These are phyloP conservation scores for Penaeus indicus DNA, from an alignment of 1,140 invertebrate species.

Conservation along the genomic window DNA sequence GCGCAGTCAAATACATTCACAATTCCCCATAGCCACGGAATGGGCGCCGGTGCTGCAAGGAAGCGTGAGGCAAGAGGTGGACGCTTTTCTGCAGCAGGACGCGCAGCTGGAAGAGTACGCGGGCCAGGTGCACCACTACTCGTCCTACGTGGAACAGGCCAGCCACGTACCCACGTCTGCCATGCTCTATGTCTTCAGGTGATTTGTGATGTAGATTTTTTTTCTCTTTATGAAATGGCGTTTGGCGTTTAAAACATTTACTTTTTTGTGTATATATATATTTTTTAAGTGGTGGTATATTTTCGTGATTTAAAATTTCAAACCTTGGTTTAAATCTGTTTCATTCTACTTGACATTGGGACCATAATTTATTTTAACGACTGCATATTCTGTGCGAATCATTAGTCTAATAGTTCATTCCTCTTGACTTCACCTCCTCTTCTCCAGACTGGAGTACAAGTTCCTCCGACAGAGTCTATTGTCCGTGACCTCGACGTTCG, in stretches of 20 bases:
- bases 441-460: slow-evolving; percentile 55
- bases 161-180: slow-evolving; percentile 60
- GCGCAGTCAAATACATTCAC: no score
- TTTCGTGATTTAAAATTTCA: no score
- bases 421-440: neutral
- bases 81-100: slow-evolving; percentile 35
- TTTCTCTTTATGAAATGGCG: neutral
- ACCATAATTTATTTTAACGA: no score
- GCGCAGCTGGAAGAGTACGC: slow-evolving; percentile 54
- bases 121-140: slow-evolving; percentile 47
- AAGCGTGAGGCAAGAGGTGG: slow-evolving; percentile 47
- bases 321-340: no score
- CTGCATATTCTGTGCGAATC: no score
- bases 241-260: neutral
- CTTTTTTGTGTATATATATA: no score
- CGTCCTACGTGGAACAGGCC: slow-evolving; percentile 57
- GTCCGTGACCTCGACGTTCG: slow-evolving; percentile 42
- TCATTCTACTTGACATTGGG: no score
- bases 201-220: neutral
- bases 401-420: neutral
- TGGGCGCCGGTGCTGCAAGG: slow-evolving; percentile 53
- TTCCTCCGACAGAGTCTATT: slow-evolving; percentile 53
- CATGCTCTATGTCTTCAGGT: slow-evolving; percentile 58
- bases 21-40: slow-evolving; percentile 23
- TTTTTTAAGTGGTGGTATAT: no score